Base-by-base conservation (phyloP, 2,797 vertebrate species). In the Limnodromus scolopaceus region DNA sequence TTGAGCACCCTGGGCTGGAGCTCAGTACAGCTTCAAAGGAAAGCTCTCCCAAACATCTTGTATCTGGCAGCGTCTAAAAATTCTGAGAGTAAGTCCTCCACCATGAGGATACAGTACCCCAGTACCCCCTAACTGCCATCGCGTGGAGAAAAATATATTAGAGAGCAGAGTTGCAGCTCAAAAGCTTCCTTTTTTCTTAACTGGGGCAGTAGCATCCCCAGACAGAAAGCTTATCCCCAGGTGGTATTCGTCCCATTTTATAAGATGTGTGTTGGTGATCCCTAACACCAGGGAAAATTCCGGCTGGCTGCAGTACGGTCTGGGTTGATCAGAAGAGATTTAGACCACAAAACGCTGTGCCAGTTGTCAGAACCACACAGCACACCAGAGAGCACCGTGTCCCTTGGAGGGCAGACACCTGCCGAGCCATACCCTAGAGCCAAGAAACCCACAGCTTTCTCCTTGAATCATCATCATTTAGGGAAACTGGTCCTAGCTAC, bases 171-270 rank as follows among this genome's bases (percentile, higher is more conserved):
- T 1, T 2, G 2, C 18, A 75, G 71, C 34, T 86, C 57, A 49
- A 83, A 77, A 19, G 11, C 23, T 80, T 41, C 60, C 18, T 65
- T 48, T 16, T 20, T 49, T 15, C 24, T 91, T 86, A 90, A 92
- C 0, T 78, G 70, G 93, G 46, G 24, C 92, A 96, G 93, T 3
- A 79, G 24, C 49, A 92, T 30, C 87, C 51, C 61, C 46, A 78
- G 39, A 79, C 79, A 94, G 79, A 65, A 84, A 78, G 36, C 30
- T 48, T 48, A 41, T 41, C 76, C 68, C 89, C 84, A 72, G 10
- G 45, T 14, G 53, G 58, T 23, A 46, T 45, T 18, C 82, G 76
- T n/a, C n/a, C 89, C 82, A 69, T 54, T 93, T 92, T 36, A 71
- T 23, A 92, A 27, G 17, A 4, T 4, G 4, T 4, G 12, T 41